Percentiles rank a stretch among this genome's conserved stretches.
Evolutionary conservation across 2,113 vertebrate species (phyloP).

Genomic region (Scalopus aquaticus): DNA sequence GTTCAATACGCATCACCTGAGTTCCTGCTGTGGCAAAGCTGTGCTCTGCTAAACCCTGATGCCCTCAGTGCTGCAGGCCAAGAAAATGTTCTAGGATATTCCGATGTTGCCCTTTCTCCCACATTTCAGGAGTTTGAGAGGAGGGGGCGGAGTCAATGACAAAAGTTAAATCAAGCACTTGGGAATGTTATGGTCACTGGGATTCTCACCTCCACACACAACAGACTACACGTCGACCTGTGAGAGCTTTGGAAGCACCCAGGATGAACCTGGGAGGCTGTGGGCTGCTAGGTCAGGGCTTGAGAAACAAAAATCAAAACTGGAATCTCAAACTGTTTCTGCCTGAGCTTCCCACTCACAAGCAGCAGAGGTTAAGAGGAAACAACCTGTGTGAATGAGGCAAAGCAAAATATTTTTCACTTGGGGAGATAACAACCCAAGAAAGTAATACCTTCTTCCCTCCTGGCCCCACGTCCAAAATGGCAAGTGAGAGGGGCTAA

Average conservation of each 20-base stretch:
- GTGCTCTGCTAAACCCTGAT: neutral
- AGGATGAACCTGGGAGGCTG: neutral
- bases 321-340: neutral
- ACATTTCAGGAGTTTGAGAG: neutral
- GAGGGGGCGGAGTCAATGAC: neutral
- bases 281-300: neutral
- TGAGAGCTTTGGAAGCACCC: neutral
- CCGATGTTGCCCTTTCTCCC: neutral
- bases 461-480: neutral
- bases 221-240: neutral
- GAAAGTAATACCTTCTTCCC: neutral
- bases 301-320: constrained; percentile 19
- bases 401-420: constrained; percentile 11
- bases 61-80: neutral
- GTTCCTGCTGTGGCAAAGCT: neutral
- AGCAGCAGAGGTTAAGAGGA: neutral
- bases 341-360: neutral
- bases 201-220: neutral
- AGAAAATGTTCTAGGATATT: neutral
- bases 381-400: neutral
- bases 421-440: neutral
- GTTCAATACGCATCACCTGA: neutral
- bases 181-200: no score
- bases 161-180: neutral
- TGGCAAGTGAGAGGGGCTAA: neutral